Percentiles rank a stretch among this genome's conserved stretches.
These are phyloP conservation scores for Laticauda laticaudata DNA, from an alignment of 2,113 vertebrate species.

Conservation along the genomic window DNA sequence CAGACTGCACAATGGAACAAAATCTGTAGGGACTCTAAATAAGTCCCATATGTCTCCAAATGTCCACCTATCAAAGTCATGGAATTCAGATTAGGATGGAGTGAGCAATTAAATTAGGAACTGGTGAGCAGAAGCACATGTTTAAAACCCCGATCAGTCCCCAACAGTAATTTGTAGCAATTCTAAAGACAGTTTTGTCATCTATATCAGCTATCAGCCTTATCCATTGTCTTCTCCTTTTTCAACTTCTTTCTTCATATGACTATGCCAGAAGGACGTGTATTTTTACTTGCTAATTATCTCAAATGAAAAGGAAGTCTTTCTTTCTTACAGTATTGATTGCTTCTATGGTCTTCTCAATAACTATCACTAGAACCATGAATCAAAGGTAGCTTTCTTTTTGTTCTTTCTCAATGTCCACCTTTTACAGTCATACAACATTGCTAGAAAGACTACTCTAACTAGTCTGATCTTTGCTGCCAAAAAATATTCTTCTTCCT, in stretches of 20 bases:
- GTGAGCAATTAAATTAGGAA: background rate
- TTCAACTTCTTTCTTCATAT: background rate
- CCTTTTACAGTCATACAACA: background rate
- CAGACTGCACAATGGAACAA: background rate
- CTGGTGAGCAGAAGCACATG: background rate
- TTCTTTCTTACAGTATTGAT: background rate
- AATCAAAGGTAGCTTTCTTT: background rate
- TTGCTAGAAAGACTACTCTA: background rate
- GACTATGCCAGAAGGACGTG: background rate
- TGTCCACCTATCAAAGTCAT: background rate
- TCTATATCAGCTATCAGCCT: background rate
- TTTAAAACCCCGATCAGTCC: background rate
- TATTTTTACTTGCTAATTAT: background rate
- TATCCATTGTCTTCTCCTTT: background rate
- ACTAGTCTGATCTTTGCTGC: background rate
- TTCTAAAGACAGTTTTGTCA: background rate
- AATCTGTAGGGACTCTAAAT: background rate
- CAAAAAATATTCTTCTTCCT: background rate
- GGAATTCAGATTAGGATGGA: background rate
- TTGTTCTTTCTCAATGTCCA: background rate
- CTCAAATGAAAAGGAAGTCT: background rate
- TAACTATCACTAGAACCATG: background rate
- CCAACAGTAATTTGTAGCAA: background rate
- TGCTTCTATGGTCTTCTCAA: background rate
- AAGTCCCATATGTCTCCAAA: background rate